phyloP scores from a whole-genome alignment of 92 coral and sea anemone genomes.

The Galaxea fascicularis region DNA sequence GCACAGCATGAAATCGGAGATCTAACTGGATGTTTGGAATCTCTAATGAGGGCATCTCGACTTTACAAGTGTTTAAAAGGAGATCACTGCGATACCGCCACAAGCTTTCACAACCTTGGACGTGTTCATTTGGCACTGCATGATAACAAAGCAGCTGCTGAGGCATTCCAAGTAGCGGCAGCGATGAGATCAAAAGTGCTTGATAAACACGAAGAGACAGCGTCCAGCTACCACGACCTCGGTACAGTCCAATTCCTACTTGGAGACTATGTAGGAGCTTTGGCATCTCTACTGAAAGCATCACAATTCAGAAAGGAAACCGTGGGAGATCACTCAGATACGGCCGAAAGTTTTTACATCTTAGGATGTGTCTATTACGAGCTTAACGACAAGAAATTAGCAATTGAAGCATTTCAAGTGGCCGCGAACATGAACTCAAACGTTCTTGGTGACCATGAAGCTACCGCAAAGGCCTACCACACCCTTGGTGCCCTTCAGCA shows the following conservation, averaged over 20 bases:
- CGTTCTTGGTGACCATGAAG: constrained; percentile 53
- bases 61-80: background rate
- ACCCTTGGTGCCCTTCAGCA: constrained; percentile 37
- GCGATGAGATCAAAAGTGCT: background rate
- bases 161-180: background rate
- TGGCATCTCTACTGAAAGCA: background rate
- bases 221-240: background rate
- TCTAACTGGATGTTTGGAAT: background rate
- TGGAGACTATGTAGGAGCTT: background rate
- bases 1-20: background rate
- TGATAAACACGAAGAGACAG: background rate
- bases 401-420: background rate
- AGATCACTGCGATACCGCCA: background rate
- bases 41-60: background rate
- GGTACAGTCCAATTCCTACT: background rate
- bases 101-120: background rate
- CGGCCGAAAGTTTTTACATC: background rate
- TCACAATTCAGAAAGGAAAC: background rate
- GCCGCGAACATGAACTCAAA: background rate
- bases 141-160: background rate
- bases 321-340: background rate
- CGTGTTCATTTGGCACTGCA: background rate
- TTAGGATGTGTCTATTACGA: background rate
- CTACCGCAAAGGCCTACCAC: constrained; percentile 34
- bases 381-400: background rate